Base-by-base conservation (phyloP, 2,113 vertebrate species). In the Nanorana parkeri region DNA sequence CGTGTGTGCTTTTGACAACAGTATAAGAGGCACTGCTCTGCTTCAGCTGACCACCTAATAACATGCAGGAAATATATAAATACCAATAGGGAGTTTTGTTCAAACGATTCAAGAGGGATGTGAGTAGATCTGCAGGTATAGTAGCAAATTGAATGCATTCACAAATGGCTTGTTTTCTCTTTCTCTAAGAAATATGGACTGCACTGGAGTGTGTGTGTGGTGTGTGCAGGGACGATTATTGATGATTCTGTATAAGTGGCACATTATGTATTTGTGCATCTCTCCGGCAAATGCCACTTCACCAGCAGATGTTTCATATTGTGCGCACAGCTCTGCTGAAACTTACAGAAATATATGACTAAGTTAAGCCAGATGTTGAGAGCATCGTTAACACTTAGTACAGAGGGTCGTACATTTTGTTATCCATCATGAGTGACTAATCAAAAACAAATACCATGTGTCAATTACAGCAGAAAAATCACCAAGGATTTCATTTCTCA, bases 291-390 rank as follows among this genome's bases (percentile, higher is more conserved):
- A 79, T 79, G 77, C 52, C 77, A 79, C 77, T 68, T 64, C 36
- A 63, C 19, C 26, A 79, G 77, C 77, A 79, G 77, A 79, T 79
- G 77, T 79, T 79, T 79, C 52, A 29, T 79, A 68, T 68, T 79
- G 77, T 79, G 64, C 41, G 32, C 52, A 56, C 77, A 68, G 77
- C 64, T 68, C 72, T 75, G 72, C 26, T 36, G 55, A 61, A 61
- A 75, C 52, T 79, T 79, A 65, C 10, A 56, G 77, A 79, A 67
- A 56, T 79, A 79, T 67, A 79, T 67, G 65, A 67, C 64, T 79
- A 79, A 79, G 64, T 67, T 58, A 79, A 79, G 77, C 77, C 77
- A 79, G 77, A 79, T 78, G 77, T 79, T 79, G 60, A 79, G 54
- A 79, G 65, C 52, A 79, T 68, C 64, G 52, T 56, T 52, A 67